Evolutionary conservation across 1,140 invertebrate genomes (phyloP).

Genomic region (Lordiphosa stackelbergi): DNA sequence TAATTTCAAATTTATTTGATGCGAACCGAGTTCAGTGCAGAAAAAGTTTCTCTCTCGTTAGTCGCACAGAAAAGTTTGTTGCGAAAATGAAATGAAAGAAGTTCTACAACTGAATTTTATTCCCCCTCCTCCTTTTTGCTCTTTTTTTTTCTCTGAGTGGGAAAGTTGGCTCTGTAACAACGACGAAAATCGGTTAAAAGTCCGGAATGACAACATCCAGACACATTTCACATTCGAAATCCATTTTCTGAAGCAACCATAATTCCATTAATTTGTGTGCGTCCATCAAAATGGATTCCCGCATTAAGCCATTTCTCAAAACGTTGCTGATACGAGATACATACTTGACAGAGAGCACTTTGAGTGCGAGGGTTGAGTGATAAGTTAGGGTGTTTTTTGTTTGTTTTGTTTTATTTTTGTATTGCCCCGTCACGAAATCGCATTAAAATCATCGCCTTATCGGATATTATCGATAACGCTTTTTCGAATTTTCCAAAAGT

Average conservation of each 20-base stretch:
- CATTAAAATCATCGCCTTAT: no score
- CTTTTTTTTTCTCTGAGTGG: slow-evolving; percentile 6
- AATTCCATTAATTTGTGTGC: slow-evolving; percentile 62
- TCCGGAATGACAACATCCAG: slow-evolving; percentile 46
- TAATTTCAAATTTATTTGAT: slow-evolving; percentile 59
- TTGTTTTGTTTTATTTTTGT: no score
- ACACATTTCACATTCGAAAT: slow-evolving; percentile 59
- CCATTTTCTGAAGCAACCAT: slow-evolving; percentile 44
- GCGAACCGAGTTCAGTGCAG: slow-evolving; percentile 23
- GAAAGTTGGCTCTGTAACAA: slow-evolving; percentile 23
- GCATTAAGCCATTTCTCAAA: slow-evolving; percentile 22
- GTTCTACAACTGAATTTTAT: slow-evolving; percentile 60
- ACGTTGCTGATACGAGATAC: slow-evolving; percentile 1
- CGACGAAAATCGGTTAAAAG: slow-evolving; percentile 46
- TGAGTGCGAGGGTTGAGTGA: no score
- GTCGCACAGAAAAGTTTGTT: slow-evolving; percentile 56
- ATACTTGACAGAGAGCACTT: neutral
- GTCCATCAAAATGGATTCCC: slow-evolving; percentile 44
- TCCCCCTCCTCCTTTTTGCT: slow-evolving; percentile 2
- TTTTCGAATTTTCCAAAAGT: no score
- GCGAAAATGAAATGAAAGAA: slow-evolving; percentile 68
- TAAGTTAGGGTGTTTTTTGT: no score
- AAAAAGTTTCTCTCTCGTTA: slow-evolving; percentile 61
- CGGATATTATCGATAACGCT: no score
- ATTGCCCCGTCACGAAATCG: no score